Evolutionary conservation across 2,113 vertebrate genomes (phyloP), one percentile per base, ranked within the genome.

Genomic region (Atractosteus spatula): DNA sequence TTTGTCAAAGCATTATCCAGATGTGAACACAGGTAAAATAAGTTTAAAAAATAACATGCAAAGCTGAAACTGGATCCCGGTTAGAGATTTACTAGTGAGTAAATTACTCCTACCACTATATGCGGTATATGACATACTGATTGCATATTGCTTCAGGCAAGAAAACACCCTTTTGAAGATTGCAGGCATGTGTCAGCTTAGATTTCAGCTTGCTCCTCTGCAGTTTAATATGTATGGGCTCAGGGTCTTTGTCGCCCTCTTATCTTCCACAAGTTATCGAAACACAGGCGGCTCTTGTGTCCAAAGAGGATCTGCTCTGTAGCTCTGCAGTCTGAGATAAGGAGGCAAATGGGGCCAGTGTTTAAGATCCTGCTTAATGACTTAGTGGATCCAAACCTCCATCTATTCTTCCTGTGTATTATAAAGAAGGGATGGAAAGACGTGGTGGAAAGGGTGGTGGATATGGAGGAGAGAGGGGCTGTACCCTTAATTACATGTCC

Each of bases 401-500:
- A 29, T 11, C 62, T 29, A 29, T 29, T 29, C 62, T 64, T 43
- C 29, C 41, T 12, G 41, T 43, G 41, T 16, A n/a, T 59, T 59
- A 3, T 13, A 59, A 59, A n/a, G 14, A 59, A 51, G 10, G 47
- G 47, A 10, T 7, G 5, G 47, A 10, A 51, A 51, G 10, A 51
- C 5, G 47, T 7, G 1, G 1, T 59, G 57, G n/a, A 6, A 11
- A 6, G n/a, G 57, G 14, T 5, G 57, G 7, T 2, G 3, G n/a
- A 59, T 13, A 13, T 3, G 57, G 56, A 13, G 57, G 12, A 13
- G 57, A 75, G 79, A 73, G 72, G 56, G 74, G 76, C 75, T 84
- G 80, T 76, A 81, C 71, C 81, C 74, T 83, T 84, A 85, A 82
- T 82, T 82, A 83, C 29, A 29, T 77, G 75, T 86, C 56, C 82